Conservation (phyloP, 1,140 invertebrate species). For the Drosophila bocki region DNA sequence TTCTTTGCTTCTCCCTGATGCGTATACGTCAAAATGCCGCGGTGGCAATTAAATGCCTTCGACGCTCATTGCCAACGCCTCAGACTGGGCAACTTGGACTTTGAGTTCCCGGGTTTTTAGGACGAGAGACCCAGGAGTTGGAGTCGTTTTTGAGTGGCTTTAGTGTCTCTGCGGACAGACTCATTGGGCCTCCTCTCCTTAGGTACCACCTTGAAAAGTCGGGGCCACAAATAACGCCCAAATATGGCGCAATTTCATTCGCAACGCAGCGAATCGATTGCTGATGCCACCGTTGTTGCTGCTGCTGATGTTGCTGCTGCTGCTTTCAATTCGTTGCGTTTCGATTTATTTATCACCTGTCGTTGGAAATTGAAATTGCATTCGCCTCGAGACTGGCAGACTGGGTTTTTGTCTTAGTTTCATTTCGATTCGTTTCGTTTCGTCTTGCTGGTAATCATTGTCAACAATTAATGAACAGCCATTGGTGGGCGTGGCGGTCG, state of each 20-base stretch:
- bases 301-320: constrained; percentile 17
- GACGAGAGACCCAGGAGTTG: not conserved
- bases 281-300: constrained; percentile 52
- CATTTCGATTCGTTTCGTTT: constrained; percentile 24
- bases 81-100: constrained; percentile 25
- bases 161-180: constrained; percentile 28
- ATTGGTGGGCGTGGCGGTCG: constrained; percentile 66
- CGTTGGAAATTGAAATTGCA: constrained; percentile 84
- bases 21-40: constrained; percentile 69
- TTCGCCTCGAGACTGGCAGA: constrained; percentile 45
- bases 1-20: constrained; percentile 48
- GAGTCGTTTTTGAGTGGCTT: constrained; percentile 2
- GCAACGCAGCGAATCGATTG: constrained; percentile 78
- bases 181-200: not conserved
- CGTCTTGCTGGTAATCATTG: constrained; percentile 73
- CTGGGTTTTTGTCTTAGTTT: constrained; percentile 42
- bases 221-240: constrained; percentile 78
- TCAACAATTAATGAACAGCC: constrained; percentile 81
- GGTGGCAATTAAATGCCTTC: constrained; percentile 80
- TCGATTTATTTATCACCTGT: constrained; percentile 85
- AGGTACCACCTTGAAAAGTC: constrained; percentile 25
- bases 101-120: constrained; percentile 16
- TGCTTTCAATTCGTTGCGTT: constrained; percentile 75
- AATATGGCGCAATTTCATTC: constrained; percentile 82
- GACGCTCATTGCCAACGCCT: constrained; percentile 71